A percentile compares a stretch with the other conserved stretches of the same genome.
Evolutionary conservation across 1,140 invertebrate species (phyloP).

Genomic region (Eueides isabella): DNA sequence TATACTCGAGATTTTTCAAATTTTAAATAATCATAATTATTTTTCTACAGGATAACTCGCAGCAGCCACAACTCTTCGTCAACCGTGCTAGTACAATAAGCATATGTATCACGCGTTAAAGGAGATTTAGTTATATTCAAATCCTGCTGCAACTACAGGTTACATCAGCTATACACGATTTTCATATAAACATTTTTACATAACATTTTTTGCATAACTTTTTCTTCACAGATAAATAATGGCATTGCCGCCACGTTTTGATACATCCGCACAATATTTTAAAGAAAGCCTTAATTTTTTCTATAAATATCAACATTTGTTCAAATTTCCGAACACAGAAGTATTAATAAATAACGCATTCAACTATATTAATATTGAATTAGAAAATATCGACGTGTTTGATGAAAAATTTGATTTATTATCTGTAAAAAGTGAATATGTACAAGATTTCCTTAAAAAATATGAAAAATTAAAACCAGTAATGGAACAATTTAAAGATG

Average conservation of each 20-base stretch:
- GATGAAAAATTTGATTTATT: slow-evolving; percentile 49
- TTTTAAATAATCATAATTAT: no score
- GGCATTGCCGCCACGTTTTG: slow-evolving; percentile 55
- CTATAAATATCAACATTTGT: slow-evolving; percentile 85
- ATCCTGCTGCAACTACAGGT: no score
- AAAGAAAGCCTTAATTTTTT: slow-evolving; percentile 83
- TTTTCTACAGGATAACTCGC: no score
- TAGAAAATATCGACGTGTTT: slow-evolving; percentile 47
- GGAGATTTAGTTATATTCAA: no score
- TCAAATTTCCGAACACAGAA: slow-evolving; percentile 85
- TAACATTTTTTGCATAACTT: no score
- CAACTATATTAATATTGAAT: slow-evolving; percentile 71
- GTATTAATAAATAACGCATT: slow-evolving; percentile 83
- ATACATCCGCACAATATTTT: slow-evolving; percentile 81
- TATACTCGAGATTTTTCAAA: no score
- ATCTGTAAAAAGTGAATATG: slow-evolving; percentile 43
- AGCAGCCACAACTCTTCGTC: no score
- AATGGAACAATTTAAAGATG: slow-evolving; percentile 45
- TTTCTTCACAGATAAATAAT: slow-evolving; percentile 53
- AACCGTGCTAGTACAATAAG: no score
- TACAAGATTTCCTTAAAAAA: slow-evolving; percentile 50
- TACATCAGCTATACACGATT: no score
- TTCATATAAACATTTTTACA: no score
- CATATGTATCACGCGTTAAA: no score
- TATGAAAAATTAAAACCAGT: slow-evolving; percentile 47